Percentiles rank a stretch among this genome's conserved stretches.
Evolutionary conservation across 2,113 vertebrate genomes (phyloP).

Genomic region (Lucifuga dentata): DNA sequence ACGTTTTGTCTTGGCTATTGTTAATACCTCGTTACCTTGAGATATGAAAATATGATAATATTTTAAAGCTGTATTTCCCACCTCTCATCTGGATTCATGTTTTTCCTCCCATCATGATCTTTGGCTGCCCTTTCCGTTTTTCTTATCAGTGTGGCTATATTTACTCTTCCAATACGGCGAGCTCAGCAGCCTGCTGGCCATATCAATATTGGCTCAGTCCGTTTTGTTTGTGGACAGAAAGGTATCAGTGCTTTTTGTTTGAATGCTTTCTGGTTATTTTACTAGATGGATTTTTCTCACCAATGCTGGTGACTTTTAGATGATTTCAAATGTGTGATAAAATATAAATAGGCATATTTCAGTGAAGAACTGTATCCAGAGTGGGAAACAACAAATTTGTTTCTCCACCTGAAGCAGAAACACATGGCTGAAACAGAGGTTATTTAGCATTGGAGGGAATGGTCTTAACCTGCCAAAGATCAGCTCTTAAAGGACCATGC

Average conservation of each 20-base stretch:
- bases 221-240: constrained; percentile 72
- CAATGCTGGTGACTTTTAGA: constrained; percentile 1
- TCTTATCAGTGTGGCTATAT: constrained; percentile 68
- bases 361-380: background rate
- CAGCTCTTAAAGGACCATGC: too few relatives aligned
- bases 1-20: too few relatives aligned
- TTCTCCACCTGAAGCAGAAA: too few relatives aligned
- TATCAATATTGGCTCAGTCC: constrained; percentile 79
- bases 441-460: too few relatives aligned
- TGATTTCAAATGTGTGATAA: background rate
- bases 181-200: constrained; percentile 60
- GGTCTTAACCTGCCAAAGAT: too few relatives aligned
- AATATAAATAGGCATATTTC: background rate
- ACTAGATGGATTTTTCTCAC: background rate
- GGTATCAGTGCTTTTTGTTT: constrained; percentile 45
- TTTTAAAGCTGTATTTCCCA: too few relatives aligned
- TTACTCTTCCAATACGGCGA: constrained; percentile 71
- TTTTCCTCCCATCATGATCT: constrained; percentile 15
- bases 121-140: constrained; percentile 39
- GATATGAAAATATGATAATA: background rate
- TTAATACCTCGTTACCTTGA: background rate
- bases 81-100: constrained; percentile 11
- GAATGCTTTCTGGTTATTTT: constrained; percentile 9
- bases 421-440: too few relatives aligned
- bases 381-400: constrained; percentile 7